Conservation (phyloP, 2,797 vertebrate genomes). For the Pangasius larnaudii region DNA sequence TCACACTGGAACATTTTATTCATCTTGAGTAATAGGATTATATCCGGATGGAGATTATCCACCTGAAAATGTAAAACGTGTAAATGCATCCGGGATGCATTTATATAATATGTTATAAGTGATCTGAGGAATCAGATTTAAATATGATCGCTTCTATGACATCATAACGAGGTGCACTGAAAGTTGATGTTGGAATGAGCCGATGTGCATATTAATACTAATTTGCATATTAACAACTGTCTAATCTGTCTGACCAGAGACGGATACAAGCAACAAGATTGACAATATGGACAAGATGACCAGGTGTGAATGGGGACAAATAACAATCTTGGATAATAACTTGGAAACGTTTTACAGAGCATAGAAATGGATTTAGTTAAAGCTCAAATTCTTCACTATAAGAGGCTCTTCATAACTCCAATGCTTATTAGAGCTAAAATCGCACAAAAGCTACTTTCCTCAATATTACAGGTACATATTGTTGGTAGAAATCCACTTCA, state of each 20-base stretch:
- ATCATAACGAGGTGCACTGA: not conserved
- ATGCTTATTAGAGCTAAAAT: slow-evolving; percentile 21
- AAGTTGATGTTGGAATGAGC: not conserved
- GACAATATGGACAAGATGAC: not conserved
- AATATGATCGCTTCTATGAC: not conserved
- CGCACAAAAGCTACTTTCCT: not conserved
- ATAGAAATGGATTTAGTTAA: slow-evolving; percentile 31
- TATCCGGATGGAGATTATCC: not conserved
- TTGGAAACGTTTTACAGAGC: not conserved
- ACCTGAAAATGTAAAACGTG: not conserved
- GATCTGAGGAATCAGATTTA: not conserved
- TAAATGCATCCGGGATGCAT: not conserved
- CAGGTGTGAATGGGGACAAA: not conserved
- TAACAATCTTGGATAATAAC: not conserved
- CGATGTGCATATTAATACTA: not conserved
- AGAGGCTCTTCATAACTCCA: slow-evolving; percentile 19
- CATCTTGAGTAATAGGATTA: not conserved
- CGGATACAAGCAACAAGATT: not conserved
- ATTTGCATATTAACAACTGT: not conserved
- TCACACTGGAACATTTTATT: not conserved
- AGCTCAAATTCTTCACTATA: slow-evolving; percentile 14
- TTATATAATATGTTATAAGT: slow-evolving; percentile 3
- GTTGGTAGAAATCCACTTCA: slow-evolving; percentile 1
- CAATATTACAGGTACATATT: not conserved
- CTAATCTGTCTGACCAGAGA: not conserved